phyloP scores from a whole-genome alignment of 1,140 invertebrate genomes.

The Cryptotermes secundus region DNA sequence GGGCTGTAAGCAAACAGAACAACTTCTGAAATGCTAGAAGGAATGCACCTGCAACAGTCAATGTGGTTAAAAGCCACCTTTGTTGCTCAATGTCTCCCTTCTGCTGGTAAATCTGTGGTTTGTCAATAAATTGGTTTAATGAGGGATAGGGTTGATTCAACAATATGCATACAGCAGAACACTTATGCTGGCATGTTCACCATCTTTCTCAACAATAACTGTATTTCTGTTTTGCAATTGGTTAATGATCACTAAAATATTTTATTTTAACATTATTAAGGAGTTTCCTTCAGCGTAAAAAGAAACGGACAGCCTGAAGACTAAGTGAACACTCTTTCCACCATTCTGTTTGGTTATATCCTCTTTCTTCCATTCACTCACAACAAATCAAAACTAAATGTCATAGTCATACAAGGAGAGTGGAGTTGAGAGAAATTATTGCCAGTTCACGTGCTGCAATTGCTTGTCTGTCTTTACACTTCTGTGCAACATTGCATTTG shows the following conservation, averaged over 20 bases:
- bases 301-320: slow-evolving; percentile 22
- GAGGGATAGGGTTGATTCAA: neutral
- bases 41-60: slow-evolving; percentile 20
- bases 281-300: slow-evolving; percentile 27
- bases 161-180: neutral
- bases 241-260: slow-evolving; percentile 29
- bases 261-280: slow-evolving; percentile 28
- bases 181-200: slow-evolving; percentile 3
- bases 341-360: neutral
- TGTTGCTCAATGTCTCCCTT: neutral
- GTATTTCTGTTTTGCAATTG: slow-evolving; percentile 27
- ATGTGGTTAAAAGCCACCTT: slow-evolving; percentile 21
- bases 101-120: slow-evolving; percentile 14
- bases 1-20: slow-evolving; percentile 23
- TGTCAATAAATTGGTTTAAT: neutral
- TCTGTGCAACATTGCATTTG: neutral
- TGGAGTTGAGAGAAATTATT: neutral
- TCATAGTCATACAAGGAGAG: neutral
- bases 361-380: neutral
- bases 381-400: neutral
- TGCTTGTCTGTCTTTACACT: neutral
- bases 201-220: slow-evolving; percentile 15
- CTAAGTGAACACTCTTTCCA: slow-evolving; percentile 9
- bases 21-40: slow-evolving; percentile 18
- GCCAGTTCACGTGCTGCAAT: neutral